Evolutionary conservation across 2,888 invertebrate genomes (phyloP).

Genomic region (Pseudococcus longispinus): DNA sequence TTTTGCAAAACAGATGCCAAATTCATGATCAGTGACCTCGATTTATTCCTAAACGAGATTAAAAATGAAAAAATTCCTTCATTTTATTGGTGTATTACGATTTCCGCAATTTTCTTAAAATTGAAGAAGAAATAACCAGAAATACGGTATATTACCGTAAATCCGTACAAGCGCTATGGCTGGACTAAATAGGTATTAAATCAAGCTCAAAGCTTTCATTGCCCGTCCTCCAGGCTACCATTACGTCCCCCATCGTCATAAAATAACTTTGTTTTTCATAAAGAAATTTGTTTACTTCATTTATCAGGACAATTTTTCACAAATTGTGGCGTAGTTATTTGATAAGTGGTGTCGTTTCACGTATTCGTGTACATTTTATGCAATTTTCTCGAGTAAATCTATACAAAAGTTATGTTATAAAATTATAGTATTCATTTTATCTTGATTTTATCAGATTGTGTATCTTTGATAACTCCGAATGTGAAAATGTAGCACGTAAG

Average conservation of each 20-base stretch:
- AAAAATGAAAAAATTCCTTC: too few relatives aligned
- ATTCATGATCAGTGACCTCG: too few relatives aligned
- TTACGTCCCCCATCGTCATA: not conserved
- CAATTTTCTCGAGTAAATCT: not conserved
- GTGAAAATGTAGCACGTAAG: constrained; percentile 41
- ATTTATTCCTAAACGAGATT: too few relatives aligned
- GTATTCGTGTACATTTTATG: not conserved
- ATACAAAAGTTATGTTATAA: constrained; percentile 6
- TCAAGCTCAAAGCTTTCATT: too few relatives aligned
- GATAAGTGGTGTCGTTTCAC: constrained; percentile 23
- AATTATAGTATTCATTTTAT: not conserved
- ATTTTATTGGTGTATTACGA: too few relatives aligned
- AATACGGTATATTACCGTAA: too few relatives aligned
- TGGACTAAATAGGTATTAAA: too few relatives aligned
- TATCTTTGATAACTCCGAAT: not conserved
- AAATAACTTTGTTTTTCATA: not conserved
- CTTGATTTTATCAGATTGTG: not conserved
- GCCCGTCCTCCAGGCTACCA: too few relatives aligned
- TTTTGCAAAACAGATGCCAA: too few relatives aligned
- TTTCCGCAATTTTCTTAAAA: too few relatives aligned
- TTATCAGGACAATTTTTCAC: constrained; percentile 32
- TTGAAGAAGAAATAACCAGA: too few relatives aligned
- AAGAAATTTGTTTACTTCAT: constrained; percentile 16
- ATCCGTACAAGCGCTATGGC: too few relatives aligned
- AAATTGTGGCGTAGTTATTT: constrained; percentile 40